Evolutionary conservation across 2,113 vertebrate genomes (phyloP), one percentile per base, ranked within the genome.

Genomic region (Azemiops feae): DNA sequence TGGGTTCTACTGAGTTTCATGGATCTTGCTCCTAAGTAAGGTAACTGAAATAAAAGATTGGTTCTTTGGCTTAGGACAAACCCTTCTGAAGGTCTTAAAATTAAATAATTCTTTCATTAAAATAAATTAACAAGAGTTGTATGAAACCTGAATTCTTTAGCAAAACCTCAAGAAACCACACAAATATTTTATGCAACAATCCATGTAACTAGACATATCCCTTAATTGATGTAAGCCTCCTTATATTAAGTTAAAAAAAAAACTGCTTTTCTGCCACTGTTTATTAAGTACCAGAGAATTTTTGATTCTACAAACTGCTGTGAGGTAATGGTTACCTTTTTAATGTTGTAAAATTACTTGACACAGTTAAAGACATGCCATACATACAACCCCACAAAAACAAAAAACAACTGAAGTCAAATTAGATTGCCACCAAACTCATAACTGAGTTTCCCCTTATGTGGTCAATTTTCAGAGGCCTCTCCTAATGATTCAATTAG

Each of bases 401-500:
- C 58, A 91, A 89, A 89, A 91, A n/a, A 69, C 18, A 96, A 97
- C 97, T 53, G 93, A 95, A 95, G 92, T 93, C 92, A 97, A 96
- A 91, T 93, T 74, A 94, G 92, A 95, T 96, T 95, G 96, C 94
- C 91, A 53, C 47, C 91, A 91, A 95, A 88, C 94, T 94, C 91
- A 91, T 96, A 97, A 96, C 92, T 93, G 89, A 95, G 95, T 92
- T 95, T 97, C 74, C 92, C 89, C 95, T 53, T 95, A 96, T 93
- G 97, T 92, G 93, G 95, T 97, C 95, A 95, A 95, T 97, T 97
- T 97, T 96, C 93, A 96, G 96, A 95, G 91, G 92, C 95, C 96
- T 94, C 23, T 94, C 93, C 97, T 97, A 98, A 98, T 93, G 92
- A 98, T 95, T 97, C 95, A 94, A 92, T 97, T 97, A 97, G 93